A percentile compares a stretch with the other conserved stretches of the same genome.
These are phyloP conservation scores for Betta splendens DNA, from an alignment of 2,797 vertebrate species.

Conservation along the genomic window DNA sequence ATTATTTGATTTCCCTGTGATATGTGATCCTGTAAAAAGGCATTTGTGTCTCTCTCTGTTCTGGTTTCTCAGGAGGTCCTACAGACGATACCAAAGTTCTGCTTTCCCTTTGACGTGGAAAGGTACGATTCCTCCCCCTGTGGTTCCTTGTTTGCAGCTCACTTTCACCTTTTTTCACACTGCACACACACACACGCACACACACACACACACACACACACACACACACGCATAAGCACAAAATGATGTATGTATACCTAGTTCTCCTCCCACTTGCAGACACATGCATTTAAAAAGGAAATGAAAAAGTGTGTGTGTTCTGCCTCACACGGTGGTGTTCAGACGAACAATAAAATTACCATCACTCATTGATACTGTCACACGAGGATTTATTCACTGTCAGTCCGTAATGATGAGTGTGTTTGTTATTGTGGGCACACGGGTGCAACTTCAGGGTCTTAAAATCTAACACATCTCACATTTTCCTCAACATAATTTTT, in stretches of 20 bases:
- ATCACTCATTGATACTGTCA: constrained; percentile 4
- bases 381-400: constrained; percentile 8
- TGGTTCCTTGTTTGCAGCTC: constrained; percentile 37
- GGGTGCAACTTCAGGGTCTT: constrained; percentile 4
- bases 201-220: constrained; percentile 11
- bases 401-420: constrained; percentile 9
- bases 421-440: constrained; percentile 1
- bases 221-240: background rate
- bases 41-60: constrained; percentile 62
- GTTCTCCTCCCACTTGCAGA: constrained; percentile 15
- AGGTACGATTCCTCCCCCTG: constrained; percentile 82
- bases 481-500: background rate
- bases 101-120: constrained; percentile 97
- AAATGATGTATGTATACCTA: background rate
- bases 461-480: background rate
- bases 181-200: constrained; percentile 5
- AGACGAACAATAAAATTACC: constrained; percentile 15
- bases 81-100: constrained; percentile 95
- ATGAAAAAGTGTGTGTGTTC: constrained; percentile 29
- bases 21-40: constrained; percentile 35
- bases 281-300: constrained; percentile 16
- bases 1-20: constrained; percentile 46
- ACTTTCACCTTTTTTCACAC: constrained; percentile 22
- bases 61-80: constrained; percentile 89
- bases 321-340: constrained; percentile 19